Percentiles rank a stretch among this genome's conserved stretches.
These are phyloP conservation scores for Drosophila mimetica DNA, from an alignment of 2,888 invertebrate species.

Conservation along the genomic window DNA sequence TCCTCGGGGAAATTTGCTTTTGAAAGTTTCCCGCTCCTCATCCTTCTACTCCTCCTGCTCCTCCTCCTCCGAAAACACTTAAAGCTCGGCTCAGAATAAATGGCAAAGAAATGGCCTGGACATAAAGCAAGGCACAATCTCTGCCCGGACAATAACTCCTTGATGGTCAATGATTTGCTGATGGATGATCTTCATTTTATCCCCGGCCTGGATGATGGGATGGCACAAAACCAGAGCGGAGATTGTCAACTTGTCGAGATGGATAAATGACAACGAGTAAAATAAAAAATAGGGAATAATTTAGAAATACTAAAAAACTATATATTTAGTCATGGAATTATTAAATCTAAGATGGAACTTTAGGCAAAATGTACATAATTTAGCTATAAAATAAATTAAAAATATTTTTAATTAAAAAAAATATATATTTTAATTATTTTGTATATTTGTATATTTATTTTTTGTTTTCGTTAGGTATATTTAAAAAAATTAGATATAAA, in stretches of 20 bases:
- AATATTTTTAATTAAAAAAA: too few relatives aligned
- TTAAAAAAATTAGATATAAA: too few relatives aligned
- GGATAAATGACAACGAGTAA: slow-evolving; percentile 10
- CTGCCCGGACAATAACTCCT: slow-evolving; percentile 62
- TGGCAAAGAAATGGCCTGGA: slow-evolving; percentile 17
- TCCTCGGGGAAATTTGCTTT: slow-evolving; percentile 77
- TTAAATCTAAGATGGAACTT: too few relatives aligned
- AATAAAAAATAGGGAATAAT: too few relatives aligned
- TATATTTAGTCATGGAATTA: not conserved
- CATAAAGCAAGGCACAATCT: slow-evolving; percentile 31
- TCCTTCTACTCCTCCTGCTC: not conserved
- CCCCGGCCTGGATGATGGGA: slow-evolving; percentile 1
- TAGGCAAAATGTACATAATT: too few relatives aligned
- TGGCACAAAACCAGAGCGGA: slow-evolving; percentile 2
- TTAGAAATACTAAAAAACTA: not conserved
- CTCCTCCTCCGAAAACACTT: slow-evolving; percentile 55
- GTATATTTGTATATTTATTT: too few relatives aligned
- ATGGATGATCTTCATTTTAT: slow-evolving; percentile 51
- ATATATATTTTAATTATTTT: too few relatives aligned
- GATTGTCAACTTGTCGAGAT: slow-evolving; percentile 25
- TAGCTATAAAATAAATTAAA: too few relatives aligned
- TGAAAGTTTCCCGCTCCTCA: slow-evolving; percentile 53
- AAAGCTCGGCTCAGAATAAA: slow-evolving; percentile 47
- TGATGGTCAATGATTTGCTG: slow-evolving; percentile 61
- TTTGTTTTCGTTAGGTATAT: too few relatives aligned